Conservation (phyloP, 2,888 invertebrate genomes). For the Drosophila borealis region DNA sequence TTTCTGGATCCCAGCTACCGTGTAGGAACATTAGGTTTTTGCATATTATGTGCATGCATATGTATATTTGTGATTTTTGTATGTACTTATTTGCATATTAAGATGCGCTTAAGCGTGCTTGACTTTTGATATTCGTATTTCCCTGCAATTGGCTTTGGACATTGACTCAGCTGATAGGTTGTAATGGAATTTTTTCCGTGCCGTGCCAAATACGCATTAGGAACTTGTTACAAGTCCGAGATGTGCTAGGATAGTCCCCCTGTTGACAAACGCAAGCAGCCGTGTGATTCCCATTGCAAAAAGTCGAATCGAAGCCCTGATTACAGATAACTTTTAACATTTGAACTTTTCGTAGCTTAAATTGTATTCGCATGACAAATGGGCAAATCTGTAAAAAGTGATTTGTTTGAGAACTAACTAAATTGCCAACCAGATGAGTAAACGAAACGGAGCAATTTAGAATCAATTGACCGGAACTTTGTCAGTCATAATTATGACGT, state of each 20-base stretch:
- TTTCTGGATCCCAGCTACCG: too few species aligned
- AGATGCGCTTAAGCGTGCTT: neutral
- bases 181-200: conserved; percentile 21
- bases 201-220: conserved; percentile 12
- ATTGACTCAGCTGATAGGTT: conserved; percentile 29
- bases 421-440: conserved; percentile 44
- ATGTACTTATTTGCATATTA: too few species aligned
- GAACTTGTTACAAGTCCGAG: conserved; percentile 21
- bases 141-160: neutral
- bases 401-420: conserved; percentile 5
- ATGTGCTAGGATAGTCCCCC: conserved; percentile 14
- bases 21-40: too few species aligned
- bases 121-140: neutral
- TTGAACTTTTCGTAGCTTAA: neutral
- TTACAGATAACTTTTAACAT: neutral
- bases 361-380: conserved; percentile 36
- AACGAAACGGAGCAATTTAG: conserved; percentile 18
- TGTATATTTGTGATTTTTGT: too few species aligned
- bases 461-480: conserved; percentile 9
- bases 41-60: too few species aligned
- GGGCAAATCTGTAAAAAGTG: conserved; percentile 18
- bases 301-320: neutral
- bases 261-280: neutral
- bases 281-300: conserved; percentile 16
- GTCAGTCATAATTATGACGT: conserved; percentile 26